Evolutionary conservation across 2,113 vertebrate species (phyloP), one percentile per base, ranked within the genome.

Genomic region (Rhinoderma darwinii): DNA sequence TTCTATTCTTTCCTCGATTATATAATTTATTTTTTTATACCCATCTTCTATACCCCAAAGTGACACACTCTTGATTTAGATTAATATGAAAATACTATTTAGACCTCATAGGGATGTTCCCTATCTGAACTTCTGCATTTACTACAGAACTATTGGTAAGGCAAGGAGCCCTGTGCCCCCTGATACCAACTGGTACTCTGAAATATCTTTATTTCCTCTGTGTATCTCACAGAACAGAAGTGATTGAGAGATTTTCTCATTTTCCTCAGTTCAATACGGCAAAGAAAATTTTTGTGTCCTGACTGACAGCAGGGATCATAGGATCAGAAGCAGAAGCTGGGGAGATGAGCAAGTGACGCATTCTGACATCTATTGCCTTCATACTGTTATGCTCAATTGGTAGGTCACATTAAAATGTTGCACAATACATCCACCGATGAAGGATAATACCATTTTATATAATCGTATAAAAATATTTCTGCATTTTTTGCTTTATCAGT

Each of bases 271-370:
- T 75, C 41, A 22, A 27, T 30, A 11, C 44, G 41, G 41, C 73
- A n/a, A 44, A 47, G 41, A 11, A 75, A 44, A 75, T 75, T 27
- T n/a, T 30, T 27, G 41, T 47, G n/a, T 30, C 41, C 41, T 75
- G 22, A 30, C 72, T 74, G 73, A 75, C 41, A 75, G 37, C 68
- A 22, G 73, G 25, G 73, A 47, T 75, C 41, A 30, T 47, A 44
- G 25, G 15, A n/a, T 75, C 73, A 14, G 11, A 14, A 75, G n/a
- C 73, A 75, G 6, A 75, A 27, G 18, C 73, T 47, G 14, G 73
- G 22, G 12, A 27, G 4, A 75, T 75, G 72, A 43, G 39, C 37
- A 43, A 43, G 2, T n/a, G 14, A 47, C 39, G n/a, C 15, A 75
- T 75, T 75, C 20, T 47, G 41, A 75, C 41, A 75, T 75, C 73